Evolutionary conservation across 2,888 invertebrate genomes (phyloP).

Genomic region (Cenopis cana): DNA sequence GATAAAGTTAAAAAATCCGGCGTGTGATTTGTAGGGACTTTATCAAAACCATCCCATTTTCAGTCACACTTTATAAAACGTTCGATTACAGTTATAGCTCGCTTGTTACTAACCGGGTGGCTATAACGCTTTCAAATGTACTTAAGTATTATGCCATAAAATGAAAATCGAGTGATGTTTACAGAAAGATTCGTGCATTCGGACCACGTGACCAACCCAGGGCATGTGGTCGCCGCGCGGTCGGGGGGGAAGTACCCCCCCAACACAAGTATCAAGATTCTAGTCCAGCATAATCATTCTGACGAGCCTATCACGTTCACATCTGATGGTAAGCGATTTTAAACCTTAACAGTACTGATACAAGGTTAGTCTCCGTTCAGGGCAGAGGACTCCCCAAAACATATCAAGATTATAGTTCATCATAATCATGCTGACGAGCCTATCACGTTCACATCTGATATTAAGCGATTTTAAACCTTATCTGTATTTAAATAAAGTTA

Average conservation of each 20-base stretch:
- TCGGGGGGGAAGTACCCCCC: slow-evolving; percentile 91
- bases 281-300: slow-evolving; percentile 88
- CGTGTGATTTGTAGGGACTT: too few relatives aligned
- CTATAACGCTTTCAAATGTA: too few relatives aligned
- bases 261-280: slow-evolving; percentile 94
- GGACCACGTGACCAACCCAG: slow-evolving; percentile 92
- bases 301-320: slow-evolving; percentile 93
- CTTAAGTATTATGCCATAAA: too few relatives aligned
- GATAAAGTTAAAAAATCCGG: too few relatives aligned
- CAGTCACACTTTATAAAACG: too few relatives aligned
- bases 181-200: slow-evolving; percentile 89
- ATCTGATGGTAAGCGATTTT: slow-evolving; percentile 91
- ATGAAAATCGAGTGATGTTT: slow-evolving; percentile 49
- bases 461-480: slow-evolving; percentile 78
- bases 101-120: too few relatives aligned
- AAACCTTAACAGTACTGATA: background rate
- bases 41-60: too few relatives aligned
- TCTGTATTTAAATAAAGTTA: slow-evolving; percentile 15
- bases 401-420: slow-evolving; percentile 93
- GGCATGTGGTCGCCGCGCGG: slow-evolving; percentile 94
- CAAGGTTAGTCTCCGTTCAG: slow-evolving; percentile 86
- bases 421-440: slow-evolving; percentile 87
- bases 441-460: slow-evolving; percentile 96
- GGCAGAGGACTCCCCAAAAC: slow-evolving; percentile 92
- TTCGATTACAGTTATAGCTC: too few relatives aligned